phyloP scores from a whole-genome alignment of 2,113 vertebrate genomes.

The Tragelaphus strepsiceros region DNA sequence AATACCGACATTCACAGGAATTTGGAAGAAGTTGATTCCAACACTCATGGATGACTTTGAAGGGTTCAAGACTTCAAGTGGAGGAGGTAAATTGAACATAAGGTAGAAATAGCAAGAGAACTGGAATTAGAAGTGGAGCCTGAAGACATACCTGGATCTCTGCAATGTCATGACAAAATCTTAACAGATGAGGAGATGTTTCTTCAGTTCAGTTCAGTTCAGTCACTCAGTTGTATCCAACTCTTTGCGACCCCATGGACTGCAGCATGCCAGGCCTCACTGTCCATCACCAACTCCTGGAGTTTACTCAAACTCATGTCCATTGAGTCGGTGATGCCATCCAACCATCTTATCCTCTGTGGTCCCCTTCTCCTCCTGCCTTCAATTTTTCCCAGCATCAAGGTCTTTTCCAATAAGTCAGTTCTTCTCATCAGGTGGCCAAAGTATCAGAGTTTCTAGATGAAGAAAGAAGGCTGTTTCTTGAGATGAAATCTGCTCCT shows the following conservation, averaged over 20 bases:
- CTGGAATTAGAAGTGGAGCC: not conserved
- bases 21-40: not conserved
- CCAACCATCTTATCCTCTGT: not conserved
- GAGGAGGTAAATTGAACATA: not conserved
- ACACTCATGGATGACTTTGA: not conserved
- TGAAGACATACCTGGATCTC: not conserved
- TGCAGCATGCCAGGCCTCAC: not conserved
- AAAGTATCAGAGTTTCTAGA: fast-evolving
- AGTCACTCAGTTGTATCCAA: not conserved
- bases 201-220: not conserved
- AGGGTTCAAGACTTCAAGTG: not conserved
- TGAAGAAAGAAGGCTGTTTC: not conserved
- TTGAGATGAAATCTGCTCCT: not conserved
- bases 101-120: not conserved
- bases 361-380: not conserved
- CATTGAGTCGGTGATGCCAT: not conserved
- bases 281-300: not conserved
- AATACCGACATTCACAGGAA: not conserved
- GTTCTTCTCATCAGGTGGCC: not conserved
- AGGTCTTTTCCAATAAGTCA: not conserved
- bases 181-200: not conserved
- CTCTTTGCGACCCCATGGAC: not conserved
- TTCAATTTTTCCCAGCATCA: not conserved
- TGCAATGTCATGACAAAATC: not conserved
- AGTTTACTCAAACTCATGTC: not conserved